Conservation (phyloP, 2,113 vertebrate genomes). For the Catharus minimus region DNA sequence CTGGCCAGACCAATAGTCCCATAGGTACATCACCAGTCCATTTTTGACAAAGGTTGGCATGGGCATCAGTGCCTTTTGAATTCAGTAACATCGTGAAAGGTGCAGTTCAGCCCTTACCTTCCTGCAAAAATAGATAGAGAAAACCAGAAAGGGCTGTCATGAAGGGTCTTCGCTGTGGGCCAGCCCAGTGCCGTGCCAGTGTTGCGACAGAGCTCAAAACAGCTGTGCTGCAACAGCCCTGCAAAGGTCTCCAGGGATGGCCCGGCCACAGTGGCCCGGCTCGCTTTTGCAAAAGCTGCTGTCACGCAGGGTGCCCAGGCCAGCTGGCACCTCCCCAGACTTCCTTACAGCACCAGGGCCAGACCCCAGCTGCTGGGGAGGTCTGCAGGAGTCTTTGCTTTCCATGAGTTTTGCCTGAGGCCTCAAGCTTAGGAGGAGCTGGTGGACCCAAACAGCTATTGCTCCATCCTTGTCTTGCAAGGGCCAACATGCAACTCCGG, state of each 20-base stretch:
- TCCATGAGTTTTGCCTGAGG: conserved; percentile 53
- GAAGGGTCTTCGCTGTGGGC: neutral
- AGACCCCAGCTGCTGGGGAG: neutral
- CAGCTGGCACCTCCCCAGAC: conserved; percentile 45
- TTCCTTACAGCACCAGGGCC: neutral
- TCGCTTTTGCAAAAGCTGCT: neutral
- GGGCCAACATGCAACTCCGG: neutral
- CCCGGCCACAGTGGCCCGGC: rapidly evolving
- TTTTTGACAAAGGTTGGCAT: neutral
- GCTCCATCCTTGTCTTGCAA: conserved; percentile 39
- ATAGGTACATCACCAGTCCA: neutral
- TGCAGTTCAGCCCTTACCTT: neutral
- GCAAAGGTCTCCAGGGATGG: neutral
- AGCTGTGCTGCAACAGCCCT: conserved; percentile 20
- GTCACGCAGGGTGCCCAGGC: conserved; percentile 35
- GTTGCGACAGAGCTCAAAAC: neutral
- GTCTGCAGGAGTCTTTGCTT: conserved; percentile 44
- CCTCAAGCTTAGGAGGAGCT: conserved; percentile 10
- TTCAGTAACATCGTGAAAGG: neutral
- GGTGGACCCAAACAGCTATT: conserved; percentile 15
- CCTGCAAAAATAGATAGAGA: neutral
- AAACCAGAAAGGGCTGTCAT: neutral
- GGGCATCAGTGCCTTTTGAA: neutral
- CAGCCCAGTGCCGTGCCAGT: neutral
- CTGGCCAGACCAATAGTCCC: neutral